Conservation (phyloP, 2,888 invertebrate genomes). For the Cataglyphis livida region DNA sequence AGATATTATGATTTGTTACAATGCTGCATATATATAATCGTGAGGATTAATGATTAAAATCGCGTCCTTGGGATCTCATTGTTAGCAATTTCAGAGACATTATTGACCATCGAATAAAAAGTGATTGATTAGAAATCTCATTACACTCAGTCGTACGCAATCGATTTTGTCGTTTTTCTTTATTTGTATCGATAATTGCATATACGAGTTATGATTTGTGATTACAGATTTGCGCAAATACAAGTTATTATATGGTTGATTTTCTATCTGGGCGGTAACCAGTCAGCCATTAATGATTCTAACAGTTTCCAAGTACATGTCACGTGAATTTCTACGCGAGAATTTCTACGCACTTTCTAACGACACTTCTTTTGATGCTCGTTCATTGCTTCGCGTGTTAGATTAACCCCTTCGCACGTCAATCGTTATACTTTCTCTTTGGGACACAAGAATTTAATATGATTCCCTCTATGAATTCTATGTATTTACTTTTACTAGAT, state of each 20-base stretch:
- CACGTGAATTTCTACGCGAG: conserved; percentile 48
- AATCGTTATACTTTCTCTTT: conserved; percentile 37
- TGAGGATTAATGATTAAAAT: neutral
- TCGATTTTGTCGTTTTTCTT: neutral
- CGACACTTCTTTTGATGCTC: conserved; percentile 35
- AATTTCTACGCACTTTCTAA: conserved; percentile 50
- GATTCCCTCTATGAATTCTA: neutral
- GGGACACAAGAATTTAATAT: conserved; percentile 1
- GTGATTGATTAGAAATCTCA: neutral
- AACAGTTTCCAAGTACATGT: conserved; percentile 38
- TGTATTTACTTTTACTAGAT: neutral
- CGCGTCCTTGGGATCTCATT: neutral
- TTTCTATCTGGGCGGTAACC: neutral
- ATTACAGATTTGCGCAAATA: neutral
- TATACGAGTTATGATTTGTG: neutral
- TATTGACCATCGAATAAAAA: neutral
- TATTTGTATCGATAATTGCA: neutral
- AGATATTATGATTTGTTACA: neutral
- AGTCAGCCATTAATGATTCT: conserved; percentile 26
- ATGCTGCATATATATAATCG: neutral
- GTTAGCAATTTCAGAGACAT: neutral
- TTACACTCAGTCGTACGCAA: neutral
- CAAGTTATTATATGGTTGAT: neutral
- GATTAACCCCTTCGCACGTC: conserved; percentile 26
- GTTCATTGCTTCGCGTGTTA: conserved; percentile 10